These are phyloP conservation scores for Acanthaster planci DNA, from an alignment of 35 echinoderm and acorn worm genomes.

Conservation along the genomic window DNA sequence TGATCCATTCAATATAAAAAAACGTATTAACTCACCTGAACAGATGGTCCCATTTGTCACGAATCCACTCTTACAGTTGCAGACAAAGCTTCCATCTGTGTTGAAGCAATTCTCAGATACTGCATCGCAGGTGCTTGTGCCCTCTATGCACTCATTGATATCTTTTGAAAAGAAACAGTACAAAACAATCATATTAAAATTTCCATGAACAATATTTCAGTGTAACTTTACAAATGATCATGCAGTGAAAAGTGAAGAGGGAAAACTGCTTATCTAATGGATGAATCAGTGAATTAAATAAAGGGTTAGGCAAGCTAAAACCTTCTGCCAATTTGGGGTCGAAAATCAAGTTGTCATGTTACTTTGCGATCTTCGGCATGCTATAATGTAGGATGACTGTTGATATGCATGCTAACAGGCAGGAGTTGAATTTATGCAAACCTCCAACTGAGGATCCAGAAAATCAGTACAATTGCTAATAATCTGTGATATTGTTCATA, in stretches of 20 bases:
- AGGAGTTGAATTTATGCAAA: too few species aligned
- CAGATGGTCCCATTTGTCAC: conserved; percentile 41
- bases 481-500: too few species aligned
- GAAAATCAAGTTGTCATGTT: too few species aligned
- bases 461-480: too few species aligned
- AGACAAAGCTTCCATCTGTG: conserved; percentile 45
- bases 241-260: not conserved
- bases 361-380: too few species aligned
- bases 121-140: conserved; percentile 39
- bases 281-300: not conserved
- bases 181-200: too few species aligned
- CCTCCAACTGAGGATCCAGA: too few species aligned
- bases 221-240: not conserved
- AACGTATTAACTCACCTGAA: conserved; percentile 24
- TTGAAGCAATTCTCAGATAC: conserved; percentile 64
- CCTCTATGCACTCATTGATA: conserved; percentile 66
- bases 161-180: conserved; percentile 25
- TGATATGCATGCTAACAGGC: too few species aligned
- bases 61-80: conserved; percentile 59
- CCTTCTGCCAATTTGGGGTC: too few species aligned
- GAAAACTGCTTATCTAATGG: not conserved
- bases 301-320: too few species aligned
- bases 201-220: not conserved
- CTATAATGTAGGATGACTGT: too few species aligned
- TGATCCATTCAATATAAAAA: too few species aligned